Conservation (phyloP, 1,140 invertebrate genomes). For the Tetramorium parvispinum region DNA sequence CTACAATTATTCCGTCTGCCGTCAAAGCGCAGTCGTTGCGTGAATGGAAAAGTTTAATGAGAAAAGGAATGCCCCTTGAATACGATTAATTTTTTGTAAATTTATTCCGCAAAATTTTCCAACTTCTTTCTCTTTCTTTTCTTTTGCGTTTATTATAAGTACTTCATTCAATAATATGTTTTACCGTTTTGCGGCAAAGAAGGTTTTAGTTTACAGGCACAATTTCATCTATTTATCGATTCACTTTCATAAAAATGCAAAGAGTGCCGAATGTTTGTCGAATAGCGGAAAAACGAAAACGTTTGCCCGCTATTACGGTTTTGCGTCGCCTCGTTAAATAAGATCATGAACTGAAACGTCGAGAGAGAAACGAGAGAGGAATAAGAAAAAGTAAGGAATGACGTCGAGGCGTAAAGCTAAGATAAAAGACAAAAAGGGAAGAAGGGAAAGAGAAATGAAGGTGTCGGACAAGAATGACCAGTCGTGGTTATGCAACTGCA, state of each 20-base stretch:
- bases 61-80: neutral
- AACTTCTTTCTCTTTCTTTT: neutral
- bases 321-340: neutral
- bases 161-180: neutral
- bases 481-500: constrained; percentile 73
- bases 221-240: neutral
- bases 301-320: neutral
- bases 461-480: constrained; percentile 18
- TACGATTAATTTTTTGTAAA: neutral
- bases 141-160: neutral
- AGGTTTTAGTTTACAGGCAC: neutral
- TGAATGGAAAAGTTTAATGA: neutral
- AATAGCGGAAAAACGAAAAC: too few species aligned
- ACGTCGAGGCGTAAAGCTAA: neutral
- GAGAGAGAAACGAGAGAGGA: neutral
- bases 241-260: neutral
- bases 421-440: constrained; percentile 35
- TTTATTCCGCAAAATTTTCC: neutral
- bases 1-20: neutral
- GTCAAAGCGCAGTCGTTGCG: neutral
- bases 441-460: constrained; percentile 32
- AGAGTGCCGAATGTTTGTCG: too few species aligned
- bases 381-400: neutral
- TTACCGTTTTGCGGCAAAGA: neutral
- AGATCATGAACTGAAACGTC: constrained; percentile 7